A percentile compares a stretch with the other conserved stretches of the same genome.
These are phyloP conservation scores for Whitmania pigra DNA, from an alignment of 1,140 invertebrate genomes.

Conservation along the genomic window DNA sequence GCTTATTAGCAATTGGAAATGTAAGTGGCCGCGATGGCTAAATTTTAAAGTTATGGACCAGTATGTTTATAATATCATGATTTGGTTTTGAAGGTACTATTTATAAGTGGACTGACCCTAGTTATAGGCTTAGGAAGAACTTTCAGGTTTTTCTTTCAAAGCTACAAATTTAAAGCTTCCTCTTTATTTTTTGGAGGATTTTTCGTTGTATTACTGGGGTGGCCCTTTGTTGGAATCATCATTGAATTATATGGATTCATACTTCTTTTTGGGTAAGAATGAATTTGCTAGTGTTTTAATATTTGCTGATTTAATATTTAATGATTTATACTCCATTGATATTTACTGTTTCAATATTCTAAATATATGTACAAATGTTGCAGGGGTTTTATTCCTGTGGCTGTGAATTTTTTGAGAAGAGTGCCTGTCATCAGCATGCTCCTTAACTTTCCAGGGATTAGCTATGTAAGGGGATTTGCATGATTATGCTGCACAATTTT, in stretches of 20 bases:
- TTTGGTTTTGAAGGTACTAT: slow-evolving; percentile 65
- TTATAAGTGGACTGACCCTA: slow-evolving; percentile 82
- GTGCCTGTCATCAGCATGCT: slow-evolving; percentile 52
- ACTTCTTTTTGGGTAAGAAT: slow-evolving; percentile 49
- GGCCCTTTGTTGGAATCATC: slow-evolving; percentile 88
- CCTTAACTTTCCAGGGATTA: slow-evolving; percentile 51
- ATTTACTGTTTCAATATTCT: neutral
- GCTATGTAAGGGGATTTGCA: slow-evolving; percentile 43
- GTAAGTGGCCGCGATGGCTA: slow-evolving; percentile 50
- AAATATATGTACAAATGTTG: slow-evolving; percentile 25
- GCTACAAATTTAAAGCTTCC: slow-evolving; percentile 85
- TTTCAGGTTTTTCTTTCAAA: slow-evolving; percentile 93
- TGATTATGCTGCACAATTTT: slow-evolving; percentile 3
- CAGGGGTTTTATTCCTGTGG: slow-evolving; percentile 56
- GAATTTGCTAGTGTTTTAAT: neutral
- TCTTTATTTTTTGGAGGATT: slow-evolving; percentile 88
- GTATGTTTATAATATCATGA: slow-evolving; percentile 9
- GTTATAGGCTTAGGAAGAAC: slow-evolving; percentile 91
- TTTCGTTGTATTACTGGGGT: slow-evolving; percentile 81
- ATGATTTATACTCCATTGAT: neutral
- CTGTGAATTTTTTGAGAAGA: slow-evolving; percentile 52
- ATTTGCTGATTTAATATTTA: slow-evolving; percentile 1
- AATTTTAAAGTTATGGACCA: neutral
- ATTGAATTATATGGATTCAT: slow-evolving; percentile 69
- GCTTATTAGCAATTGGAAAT: slow-evolving; percentile 93